Conservation (phyloP, 2,888 invertebrate species). For the Xestia ashworthii region DNA sequence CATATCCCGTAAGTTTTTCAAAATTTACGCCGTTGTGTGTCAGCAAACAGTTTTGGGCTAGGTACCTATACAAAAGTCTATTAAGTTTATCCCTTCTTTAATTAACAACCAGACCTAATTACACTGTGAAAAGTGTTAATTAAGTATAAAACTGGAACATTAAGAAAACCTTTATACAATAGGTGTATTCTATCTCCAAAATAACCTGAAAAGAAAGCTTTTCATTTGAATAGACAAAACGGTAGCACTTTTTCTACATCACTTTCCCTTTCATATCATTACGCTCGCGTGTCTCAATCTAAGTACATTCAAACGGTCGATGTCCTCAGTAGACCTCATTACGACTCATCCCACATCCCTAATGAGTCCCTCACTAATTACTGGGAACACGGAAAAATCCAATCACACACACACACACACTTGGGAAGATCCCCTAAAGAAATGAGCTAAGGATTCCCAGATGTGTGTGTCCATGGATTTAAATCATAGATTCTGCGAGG, state of each 20-base stretch:
- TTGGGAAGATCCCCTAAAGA: constrained; percentile 46
- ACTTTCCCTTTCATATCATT: constrained; percentile 49
- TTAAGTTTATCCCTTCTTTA: neutral
- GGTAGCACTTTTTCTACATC: constrained; percentile 42
- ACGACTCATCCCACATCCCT: constrained; percentile 79
- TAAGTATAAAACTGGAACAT: neutral
- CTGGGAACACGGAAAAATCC: constrained; percentile 88
- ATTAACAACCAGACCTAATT: neutral
- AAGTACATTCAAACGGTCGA: constrained; percentile 47
- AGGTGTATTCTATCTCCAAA: neutral
- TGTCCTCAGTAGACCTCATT: constrained; percentile 77
- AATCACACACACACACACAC: constrained; percentile 79
- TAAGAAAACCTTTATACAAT: neutral
- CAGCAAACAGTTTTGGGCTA: neutral
- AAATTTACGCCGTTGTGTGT: neutral
- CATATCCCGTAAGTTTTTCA: neutral
- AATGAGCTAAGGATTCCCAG: constrained; percentile 77
- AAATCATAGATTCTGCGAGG: neutral
- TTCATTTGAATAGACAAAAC: constrained; percentile 23
- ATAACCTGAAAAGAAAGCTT: neutral
- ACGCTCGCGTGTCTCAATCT: constrained; percentile 61
- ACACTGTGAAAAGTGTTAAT: neutral
- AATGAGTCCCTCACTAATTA: constrained; percentile 86
- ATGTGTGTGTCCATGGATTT: constrained; percentile 77
- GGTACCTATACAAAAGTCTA: neutral